These are phyloP conservation scores for Allenopithecus nigroviridis DNA, from an alignment of 2,797 vertebrate genomes.

Conservation along the genomic window DNA sequence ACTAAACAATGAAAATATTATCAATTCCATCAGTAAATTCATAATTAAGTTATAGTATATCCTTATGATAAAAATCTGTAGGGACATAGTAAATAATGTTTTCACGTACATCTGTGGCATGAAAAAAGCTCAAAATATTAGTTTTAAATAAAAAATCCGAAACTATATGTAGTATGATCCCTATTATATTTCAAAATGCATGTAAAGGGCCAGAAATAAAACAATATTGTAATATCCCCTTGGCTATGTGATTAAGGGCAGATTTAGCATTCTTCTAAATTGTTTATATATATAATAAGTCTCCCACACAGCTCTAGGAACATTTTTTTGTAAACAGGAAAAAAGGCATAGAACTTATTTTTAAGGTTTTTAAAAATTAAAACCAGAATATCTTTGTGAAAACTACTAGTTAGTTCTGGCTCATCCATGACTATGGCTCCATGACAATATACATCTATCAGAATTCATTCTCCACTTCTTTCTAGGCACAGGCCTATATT, in stretches of 20 bases:
- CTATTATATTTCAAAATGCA: neutral
- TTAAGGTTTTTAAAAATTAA: neutral
- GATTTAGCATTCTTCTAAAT: neutral
- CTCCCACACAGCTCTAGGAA: neutral
- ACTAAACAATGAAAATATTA: neutral
- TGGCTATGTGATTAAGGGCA: neutral
- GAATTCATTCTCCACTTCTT: neutral
- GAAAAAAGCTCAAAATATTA: neutral
- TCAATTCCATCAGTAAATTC: neutral
- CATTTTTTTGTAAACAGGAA: neutral
- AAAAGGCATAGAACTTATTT: neutral
- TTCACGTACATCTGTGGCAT: neutral
- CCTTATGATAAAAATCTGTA: neutral
- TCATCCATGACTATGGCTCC: neutral
- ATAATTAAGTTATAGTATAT: neutral
- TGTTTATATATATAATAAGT: neutral
- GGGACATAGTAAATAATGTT: neutral
- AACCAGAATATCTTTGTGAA: neutral
- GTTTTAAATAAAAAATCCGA: neutral
- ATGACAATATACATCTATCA: neutral
- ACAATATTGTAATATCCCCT: neutral
- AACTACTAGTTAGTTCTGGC: neutral
- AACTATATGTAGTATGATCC: neutral
- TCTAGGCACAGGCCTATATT: neutral
- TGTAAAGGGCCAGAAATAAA: neutral